Conservation (phyloP, 2,113 vertebrate genomes). For the Globicephala melas region DNA sequence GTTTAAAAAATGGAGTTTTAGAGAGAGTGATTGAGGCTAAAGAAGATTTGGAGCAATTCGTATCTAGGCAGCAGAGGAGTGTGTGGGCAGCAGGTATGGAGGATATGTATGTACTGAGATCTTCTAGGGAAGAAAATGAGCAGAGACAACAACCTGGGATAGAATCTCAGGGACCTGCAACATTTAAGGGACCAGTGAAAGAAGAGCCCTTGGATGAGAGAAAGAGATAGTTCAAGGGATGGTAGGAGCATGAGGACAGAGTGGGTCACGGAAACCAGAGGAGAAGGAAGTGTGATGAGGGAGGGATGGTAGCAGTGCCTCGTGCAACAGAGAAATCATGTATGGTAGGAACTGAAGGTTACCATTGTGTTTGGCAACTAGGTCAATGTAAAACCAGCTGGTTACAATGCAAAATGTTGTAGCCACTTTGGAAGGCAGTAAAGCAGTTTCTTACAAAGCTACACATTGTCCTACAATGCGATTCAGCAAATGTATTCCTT, state of each 20-base stretch:
- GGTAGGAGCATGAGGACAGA: neutral
- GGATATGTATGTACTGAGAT: neutral
- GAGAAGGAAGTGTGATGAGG: neutral
- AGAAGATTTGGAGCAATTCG: neutral
- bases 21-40: constrained; percentile 1
- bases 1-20: constrained; percentile 37
- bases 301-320: neutral
- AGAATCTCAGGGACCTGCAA: neutral
- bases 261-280: neutral
- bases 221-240: neutral
- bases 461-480: neutral
- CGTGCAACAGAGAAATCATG: neutral
- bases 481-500: neutral
- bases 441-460: neutral
- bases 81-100: neutral
- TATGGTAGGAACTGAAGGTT: neutral
- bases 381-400: neutral
- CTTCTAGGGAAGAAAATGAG: neutral
- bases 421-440: neutral
- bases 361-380: neutral
- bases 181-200: neutral
- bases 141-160: neutral
- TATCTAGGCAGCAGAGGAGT: constrained; percentile 48
- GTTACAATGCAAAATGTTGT: neutral
- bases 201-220: neutral